These are phyloP conservation scores for Microplitis manilae DNA, from an alignment of 2,888 invertebrate species.

Conservation along the genomic window DNA sequence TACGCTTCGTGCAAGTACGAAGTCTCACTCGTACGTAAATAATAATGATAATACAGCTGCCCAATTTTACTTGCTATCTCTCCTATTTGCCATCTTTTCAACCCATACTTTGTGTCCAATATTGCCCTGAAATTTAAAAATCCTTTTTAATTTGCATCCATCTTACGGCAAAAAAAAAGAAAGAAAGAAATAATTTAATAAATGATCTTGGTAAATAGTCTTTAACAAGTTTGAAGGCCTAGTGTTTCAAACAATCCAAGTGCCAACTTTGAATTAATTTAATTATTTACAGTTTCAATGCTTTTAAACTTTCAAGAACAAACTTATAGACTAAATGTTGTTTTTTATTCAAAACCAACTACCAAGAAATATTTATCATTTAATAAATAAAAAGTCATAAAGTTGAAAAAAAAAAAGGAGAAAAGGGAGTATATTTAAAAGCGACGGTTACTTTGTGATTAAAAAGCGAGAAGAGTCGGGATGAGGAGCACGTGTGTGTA, in stretches of 20 bases:
- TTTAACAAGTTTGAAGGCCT: not conserved
- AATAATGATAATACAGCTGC: conserved; percentile 98
- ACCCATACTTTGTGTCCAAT: conserved; percentile 92
- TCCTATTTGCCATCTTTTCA: conserved; percentile 98
- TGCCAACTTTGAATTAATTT: not conserved
- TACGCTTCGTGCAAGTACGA: conserved; percentile 96
- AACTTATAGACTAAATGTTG: not conserved
- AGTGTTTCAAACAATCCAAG: conserved; percentile 5
- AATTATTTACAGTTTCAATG: not conserved
- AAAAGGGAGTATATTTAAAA: not conserved
- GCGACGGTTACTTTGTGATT: not conserved
- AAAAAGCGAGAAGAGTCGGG: conserved; percentile 9
- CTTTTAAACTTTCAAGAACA: not conserved
- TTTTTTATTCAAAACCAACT: not conserved
- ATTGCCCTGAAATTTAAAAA: conserved; percentile 75
- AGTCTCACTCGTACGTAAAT: conserved; percentile 95
- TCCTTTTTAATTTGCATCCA: not conserved
- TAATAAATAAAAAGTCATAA: no score
- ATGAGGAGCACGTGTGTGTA: conserved; percentile 1
- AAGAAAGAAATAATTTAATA: no score
- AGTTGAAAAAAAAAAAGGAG: not conserved
- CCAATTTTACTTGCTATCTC: conserved; percentile 99
- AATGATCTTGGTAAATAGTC: not conserved
- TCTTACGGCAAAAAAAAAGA: not conserved
- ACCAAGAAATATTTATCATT: no score